Evolutionary conservation across 1,140 invertebrate genomes (phyloP), one percentile per base, ranked within the genome.

Genomic region (Thaumatotibia leucotreta): DNA sequence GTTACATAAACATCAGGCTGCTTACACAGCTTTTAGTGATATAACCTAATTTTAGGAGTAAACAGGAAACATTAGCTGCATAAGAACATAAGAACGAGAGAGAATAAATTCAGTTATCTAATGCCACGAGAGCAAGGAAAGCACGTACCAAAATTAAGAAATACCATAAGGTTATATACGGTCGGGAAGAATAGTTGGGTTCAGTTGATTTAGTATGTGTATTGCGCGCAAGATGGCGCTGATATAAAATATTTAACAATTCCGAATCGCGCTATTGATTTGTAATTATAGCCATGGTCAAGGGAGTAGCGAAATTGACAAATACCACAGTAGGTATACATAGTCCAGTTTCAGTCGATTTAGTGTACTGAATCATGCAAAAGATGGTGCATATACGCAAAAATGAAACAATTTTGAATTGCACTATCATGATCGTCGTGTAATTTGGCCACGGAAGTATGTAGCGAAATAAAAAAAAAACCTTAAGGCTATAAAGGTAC

Each of bases 111-210:
- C 72, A 70, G 70, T 69, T 75, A 77, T 82, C 76, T 80, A 80
- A 78, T 79, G 78, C 63, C 74, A 66, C 49, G 74, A 74, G 72
- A 71, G 72, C 70, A 76, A 68, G 71, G 77, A 70, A 80, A 82
- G 79, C 71, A 78, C 69, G 58, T 64, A 68, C 72, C 67, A 72
- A 76, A 80, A 82, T 82, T 82, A 82, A 82, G 76, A 76, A 75
- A 78, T 74, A 74, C 70, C 73, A 69, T 24, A 27, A 27, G 52
- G 24, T 11, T 11, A 54, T n/a, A 8, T 24, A 54, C 50, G 9
- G 50, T 5, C 52, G 27, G 0, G n/a, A 31, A 8, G 52, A 11
- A 58, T 24, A 24, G 6, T 0, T 23, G 2, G 17, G 4, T 35
- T 14, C 10, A 17, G n/a, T 6, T 39, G 10, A 11, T 39, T 35